A percentile compares a stretch with the other conserved stretches of the same genome.
Evolutionary conservation across 2,888 invertebrate genomes (phyloP).

Genomic region (Nesidiocoris tenuis): DNA sequence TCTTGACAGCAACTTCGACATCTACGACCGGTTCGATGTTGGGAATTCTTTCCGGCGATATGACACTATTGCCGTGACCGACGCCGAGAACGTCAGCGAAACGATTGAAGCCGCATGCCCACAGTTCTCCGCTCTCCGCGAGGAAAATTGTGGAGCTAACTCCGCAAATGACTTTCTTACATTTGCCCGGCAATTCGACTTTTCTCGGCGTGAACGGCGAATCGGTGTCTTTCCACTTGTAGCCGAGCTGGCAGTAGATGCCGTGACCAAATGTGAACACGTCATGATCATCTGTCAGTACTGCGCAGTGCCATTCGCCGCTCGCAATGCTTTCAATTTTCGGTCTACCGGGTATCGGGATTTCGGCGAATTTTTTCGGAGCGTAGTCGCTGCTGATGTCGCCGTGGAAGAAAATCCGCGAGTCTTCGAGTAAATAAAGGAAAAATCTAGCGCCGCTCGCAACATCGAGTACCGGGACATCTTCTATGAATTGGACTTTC

Average conservation of each 20-base stretch:
- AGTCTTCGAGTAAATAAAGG: background rate
- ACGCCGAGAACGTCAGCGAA: background rate
- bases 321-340: background rate
- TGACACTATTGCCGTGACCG: background rate
- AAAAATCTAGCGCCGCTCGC: background rate
- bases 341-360: background rate
- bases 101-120: background rate
- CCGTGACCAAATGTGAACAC: constrained; percentile 1
- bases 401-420: background rate
- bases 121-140: background rate
- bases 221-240: background rate
- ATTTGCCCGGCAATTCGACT: background rate
- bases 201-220: background rate
- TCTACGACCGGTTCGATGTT: background rate
- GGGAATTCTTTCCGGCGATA: background rate
- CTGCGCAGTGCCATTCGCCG: constrained; percentile 1
- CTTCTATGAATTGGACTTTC: background rate
- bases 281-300: background rate
- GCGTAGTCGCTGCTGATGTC: background rate
- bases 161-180: constrained; percentile 1
- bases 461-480: background rate
- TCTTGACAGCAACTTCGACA: background rate
- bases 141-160: background rate
- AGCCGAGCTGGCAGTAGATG: constrained; percentile 9
- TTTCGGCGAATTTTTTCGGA: background rate